phyloP scores from a whole-genome alignment of 2,888 invertebrate genomes.

The Phortica magna region DNA sequence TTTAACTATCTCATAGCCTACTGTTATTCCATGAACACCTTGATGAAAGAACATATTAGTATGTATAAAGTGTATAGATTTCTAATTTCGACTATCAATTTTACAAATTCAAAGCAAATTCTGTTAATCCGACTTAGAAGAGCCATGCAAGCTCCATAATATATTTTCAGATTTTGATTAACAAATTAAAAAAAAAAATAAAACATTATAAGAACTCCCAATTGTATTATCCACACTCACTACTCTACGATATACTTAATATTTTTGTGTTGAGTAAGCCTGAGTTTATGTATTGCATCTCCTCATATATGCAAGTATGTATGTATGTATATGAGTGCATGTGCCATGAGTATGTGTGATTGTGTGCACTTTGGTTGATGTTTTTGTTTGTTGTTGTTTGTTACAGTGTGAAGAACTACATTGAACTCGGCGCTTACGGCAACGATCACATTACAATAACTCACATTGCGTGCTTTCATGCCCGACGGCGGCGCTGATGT shows the following conservation, averaged over 20 bases:
- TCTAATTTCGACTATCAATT: too few relatives aligned
- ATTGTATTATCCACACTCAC: too few relatives aligned
- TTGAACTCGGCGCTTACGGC: constrained; percentile 74
- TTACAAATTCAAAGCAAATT: too few relatives aligned
- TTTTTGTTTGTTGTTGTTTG: constrained; percentile 19
- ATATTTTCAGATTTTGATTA: too few relatives aligned
- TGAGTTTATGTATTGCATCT: constrained; percentile 47
- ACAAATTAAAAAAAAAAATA: too few relatives aligned
- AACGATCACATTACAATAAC: constrained; percentile 78
- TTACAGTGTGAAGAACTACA: constrained; percentile 39
- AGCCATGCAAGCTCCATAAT: too few relatives aligned
- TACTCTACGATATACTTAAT: constrained; percentile 19
- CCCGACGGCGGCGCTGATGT: constrained; percentile 84
- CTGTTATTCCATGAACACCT: too few relatives aligned
- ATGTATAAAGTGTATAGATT: too few relatives aligned
- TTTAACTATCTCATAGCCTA: too few relatives aligned
- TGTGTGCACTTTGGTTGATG: not conserved
- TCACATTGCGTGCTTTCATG: constrained; percentile 79
- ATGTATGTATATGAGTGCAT: constrained; percentile 11
- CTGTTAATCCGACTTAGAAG: too few relatives aligned
- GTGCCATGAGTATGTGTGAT: not conserved
- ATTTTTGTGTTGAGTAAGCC: constrained; percentile 63
- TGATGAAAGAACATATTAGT: too few relatives aligned
- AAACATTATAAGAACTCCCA: too few relatives aligned
- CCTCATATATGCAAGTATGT: not conserved